These are phyloP conservation scores for Remorina albescens DNA, from an alignment of 2,797 vertebrate genomes.

Conservation along the genomic window DNA sequence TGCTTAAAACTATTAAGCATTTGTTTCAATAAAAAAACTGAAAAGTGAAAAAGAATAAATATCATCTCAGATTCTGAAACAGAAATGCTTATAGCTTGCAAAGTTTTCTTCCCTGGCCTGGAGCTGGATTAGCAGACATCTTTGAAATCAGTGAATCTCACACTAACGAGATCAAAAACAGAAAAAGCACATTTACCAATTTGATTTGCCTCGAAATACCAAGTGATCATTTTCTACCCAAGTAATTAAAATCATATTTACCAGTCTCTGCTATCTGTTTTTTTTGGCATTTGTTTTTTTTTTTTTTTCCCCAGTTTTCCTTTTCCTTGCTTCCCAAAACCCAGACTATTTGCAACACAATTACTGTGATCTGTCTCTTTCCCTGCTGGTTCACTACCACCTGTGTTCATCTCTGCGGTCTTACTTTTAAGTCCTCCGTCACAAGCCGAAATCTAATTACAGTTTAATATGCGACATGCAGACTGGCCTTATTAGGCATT, in stretches of 20 bases:
- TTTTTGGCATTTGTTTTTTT: too few species aligned
- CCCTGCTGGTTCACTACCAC: conserved; percentile 28
- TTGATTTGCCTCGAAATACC: background rate
- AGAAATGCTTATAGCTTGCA: too few species aligned
- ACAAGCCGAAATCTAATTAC: conserved; percentile 70
- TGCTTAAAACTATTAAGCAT: too few species aligned
- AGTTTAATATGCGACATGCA: conserved; percentile 61
- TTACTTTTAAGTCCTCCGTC: conserved; percentile 42
- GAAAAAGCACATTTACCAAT: conserved; percentile 1
- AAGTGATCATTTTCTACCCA: background rate
- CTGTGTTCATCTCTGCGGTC: conserved; percentile 29
- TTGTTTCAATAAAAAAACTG: too few species aligned
- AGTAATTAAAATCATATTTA: background rate
- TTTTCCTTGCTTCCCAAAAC: conserved; percentile 7
- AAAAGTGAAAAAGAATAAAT: background rate
- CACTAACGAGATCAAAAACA: background rate
- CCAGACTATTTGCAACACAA: conserved; percentile 19
- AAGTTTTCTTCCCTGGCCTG: background rate
- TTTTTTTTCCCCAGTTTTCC: background rate
- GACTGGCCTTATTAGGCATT: conserved; percentile 68
- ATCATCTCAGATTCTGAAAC: background rate
- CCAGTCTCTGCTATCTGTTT: background rate
- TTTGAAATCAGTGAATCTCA: background rate
- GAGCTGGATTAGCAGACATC: background rate
- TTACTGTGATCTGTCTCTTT: conserved; percentile 23